These are phyloP conservation scores for Labroides dimidiatus DNA, from an alignment of 2,797 vertebrate species.

Conservation along the genomic window DNA sequence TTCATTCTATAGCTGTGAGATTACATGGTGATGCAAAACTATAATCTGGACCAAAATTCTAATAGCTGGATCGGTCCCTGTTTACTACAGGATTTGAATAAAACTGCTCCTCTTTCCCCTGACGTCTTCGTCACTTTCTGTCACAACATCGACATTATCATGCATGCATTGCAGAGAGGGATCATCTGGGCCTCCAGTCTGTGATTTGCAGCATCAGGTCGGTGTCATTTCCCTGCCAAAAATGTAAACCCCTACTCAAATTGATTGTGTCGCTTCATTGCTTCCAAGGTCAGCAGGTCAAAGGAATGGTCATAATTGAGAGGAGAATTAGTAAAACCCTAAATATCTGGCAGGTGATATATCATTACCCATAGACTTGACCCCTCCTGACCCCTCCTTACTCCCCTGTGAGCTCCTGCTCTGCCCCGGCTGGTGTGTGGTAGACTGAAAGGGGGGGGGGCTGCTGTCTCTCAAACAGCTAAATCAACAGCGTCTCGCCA, in stretches of 20 bases:
- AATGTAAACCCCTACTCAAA: slow-evolving; percentile 82
- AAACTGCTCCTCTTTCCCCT: too few species aligned
- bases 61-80: too few species aligned
- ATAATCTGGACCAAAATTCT: too few species aligned
- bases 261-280: slow-evolving; percentile 85
- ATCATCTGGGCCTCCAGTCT: slow-evolving; percentile 84
- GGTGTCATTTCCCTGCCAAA: slow-evolving; percentile 81
- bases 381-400: slow-evolving; percentile 86
- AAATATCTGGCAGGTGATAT: slow-evolving; percentile 93
- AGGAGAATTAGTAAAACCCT: slow-evolving; percentile 94
- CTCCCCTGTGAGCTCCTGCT: slow-evolving; percentile 84
- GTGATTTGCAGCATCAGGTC: slow-evolving; percentile 86
- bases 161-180: slow-evolving; percentile 72
- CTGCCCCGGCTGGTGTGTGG: slow-evolving; percentile 42
- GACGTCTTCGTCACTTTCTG: neutral
- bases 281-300: slow-evolving; percentile 78
- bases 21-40: too few species aligned
- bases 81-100: too few species aligned
- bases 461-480: slow-evolving; percentile 87
- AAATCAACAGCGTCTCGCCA: slow-evolving; percentile 93
- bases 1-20: too few species aligned
- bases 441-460: slow-evolving; percentile 50
- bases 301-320: slow-evolving; percentile 89
- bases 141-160: slow-evolving; percentile 27
- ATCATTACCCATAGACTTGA: slow-evolving; percentile 99